Evolutionary conservation across 2,113 vertebrate genomes (phyloP), one percentile per base, ranked within the genome.

Genomic region (Perca flavescens): DNA sequence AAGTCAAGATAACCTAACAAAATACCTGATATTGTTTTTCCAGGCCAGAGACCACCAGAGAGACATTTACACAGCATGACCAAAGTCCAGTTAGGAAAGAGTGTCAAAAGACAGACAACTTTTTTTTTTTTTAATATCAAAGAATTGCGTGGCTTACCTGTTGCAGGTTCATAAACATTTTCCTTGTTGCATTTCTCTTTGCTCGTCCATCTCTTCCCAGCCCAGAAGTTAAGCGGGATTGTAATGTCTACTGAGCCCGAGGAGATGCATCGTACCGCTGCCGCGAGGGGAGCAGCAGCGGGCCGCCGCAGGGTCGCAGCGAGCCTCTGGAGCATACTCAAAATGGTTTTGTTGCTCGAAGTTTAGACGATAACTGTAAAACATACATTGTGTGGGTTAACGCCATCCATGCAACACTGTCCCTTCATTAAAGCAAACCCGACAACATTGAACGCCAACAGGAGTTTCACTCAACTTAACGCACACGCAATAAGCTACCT

Each of bases 101-200:
- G 0, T 16, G 47, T 65, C 2, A 9, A 49, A 80, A 19, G 9
- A 43, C 4, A 11, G 4, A 36, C 11, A 36, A 7, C 40, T 43
- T 43, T 9, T 34, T 34, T 31, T 40, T 28, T 19, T 47, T 56
- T 2, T 1, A n/a, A 25, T 7, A 13, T 31, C 13, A 40, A 13
- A 46, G 0, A 31, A 61, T 0, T 43, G 6, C 64, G 31, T 36
- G 4, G 0, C 12, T 85, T 49, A 97, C 98, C 98, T 28, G 98
- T 98, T 54, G 98, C 96, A 0, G 98, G 98, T 72, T 99, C 98
- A 40, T 95, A 97, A 15, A 97, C 96, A 2, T 94, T 88, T 76
- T 97, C 96, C 0, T 70, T 87, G 80, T 86, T 93, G 5, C 90
- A 74, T n/a, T 89, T 86, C 25, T 95, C 95, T 1, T 13, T 65